Base-by-base conservation (phyloP, 2,888 invertebrate genomes). In the Eustalomyia histrio region DNA sequence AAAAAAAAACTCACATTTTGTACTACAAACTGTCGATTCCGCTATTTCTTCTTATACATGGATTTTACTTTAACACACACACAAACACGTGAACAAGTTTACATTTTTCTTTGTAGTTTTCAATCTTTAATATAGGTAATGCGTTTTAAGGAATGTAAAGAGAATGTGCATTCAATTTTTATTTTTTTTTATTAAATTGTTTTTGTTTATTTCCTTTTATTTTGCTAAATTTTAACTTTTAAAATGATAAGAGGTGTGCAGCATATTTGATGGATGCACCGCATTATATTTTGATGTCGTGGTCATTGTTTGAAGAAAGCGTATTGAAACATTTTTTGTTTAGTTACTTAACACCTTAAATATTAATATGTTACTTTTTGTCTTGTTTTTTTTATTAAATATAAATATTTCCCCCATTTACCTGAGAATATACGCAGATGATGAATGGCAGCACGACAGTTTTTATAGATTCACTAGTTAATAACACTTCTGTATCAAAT, bases 31-130 rank as follows among this genome's bases (percentile, higher is more conserved):
- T 53, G 53, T 61, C 60, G 60, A 61, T 53, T 61, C 52, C 35
- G 52, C 61, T 61, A 53, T 60, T 71, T 63, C 53, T 58, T 57
- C 4, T 53, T 29, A 64, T 35, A 33, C 63, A 72, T 63, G 29
- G 52, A 61, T 64, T 73, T 65, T 52, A 65, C 58, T 47, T 9
- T 24, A 47, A 65, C 65, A 24, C 43, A 53, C 9, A 21, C 21
- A 50, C 50, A 50, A 73, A 58, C 74, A 74, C 65, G 74, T 74
- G 74, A 74, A 74, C 74, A 50, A 65, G 74, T 72, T 72, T 72
- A 53, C n/a, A 6, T 72, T 63, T 55, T 29, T 29, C 53, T 55
- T 64, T 29, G 7, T 21, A 43, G 29, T 71, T 50, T 52, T 10
- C 7, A 6, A 24, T 12, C 53, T 65, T 16, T 9, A 53, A 21